Conservation (phyloP, 2,797 vertebrate species). For the Anguilla pacifica region DNA sequence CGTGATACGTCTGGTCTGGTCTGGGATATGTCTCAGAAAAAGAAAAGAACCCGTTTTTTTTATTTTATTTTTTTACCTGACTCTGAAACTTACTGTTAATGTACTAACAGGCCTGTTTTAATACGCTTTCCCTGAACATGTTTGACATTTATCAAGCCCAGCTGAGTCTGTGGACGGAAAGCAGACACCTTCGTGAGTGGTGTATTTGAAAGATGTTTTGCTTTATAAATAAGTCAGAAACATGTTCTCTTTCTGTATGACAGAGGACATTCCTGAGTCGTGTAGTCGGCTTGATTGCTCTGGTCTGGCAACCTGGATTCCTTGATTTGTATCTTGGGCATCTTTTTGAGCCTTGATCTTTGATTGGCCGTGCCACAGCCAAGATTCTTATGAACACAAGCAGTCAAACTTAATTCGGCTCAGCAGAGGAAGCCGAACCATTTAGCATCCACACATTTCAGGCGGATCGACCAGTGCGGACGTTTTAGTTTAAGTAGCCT, state of each 20-base stretch:
- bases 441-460: neutral
- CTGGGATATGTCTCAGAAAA: conserved; percentile 4
- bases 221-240: conserved; percentile 27
- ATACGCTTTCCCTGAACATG: neutral
- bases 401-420: conserved; percentile 8
- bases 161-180: conserved; percentile 35
- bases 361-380: conserved; percentile 30
- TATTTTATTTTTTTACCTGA: conserved; percentile 34
- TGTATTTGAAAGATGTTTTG: conserved; percentile 37
- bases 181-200: neutral
- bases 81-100: conserved; percentile 27
- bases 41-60: neutral
- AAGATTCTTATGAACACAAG: neutral
- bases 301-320: conserved; percentile 17
- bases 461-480: neutral
- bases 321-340: conserved; percentile 31
- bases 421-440: neutral
- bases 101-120: conserved; percentile 22
- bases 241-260: conserved; percentile 5
- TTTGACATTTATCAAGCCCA: conserved; percentile 31
- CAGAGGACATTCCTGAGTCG: neutral
- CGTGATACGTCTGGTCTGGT: conserved; percentile 23
- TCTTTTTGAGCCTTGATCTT: conserved; percentile 22
- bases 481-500: conserved; percentile 5
- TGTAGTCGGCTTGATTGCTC: neutral